Evolutionary conservation across 2,113 vertebrate species (phyloP).

Genomic region (Coregonus clupeaformis): DNA sequence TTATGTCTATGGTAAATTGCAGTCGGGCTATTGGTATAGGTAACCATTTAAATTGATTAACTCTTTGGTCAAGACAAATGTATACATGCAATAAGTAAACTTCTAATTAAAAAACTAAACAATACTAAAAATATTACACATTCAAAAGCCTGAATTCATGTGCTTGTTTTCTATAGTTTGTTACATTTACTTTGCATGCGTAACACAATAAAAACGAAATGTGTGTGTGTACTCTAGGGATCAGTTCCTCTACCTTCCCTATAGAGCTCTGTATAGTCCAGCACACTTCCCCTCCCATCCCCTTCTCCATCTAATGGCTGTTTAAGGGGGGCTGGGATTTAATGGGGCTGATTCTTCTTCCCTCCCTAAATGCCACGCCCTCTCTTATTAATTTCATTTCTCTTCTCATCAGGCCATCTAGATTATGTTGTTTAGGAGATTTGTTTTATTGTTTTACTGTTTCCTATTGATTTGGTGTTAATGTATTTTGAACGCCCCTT

Average conservation of each 20-base stretch:
- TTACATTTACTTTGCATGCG: neutral
- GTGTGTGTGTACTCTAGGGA: neutral
- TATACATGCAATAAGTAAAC: no score
- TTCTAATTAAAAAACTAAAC: neutral
- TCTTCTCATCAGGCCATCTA: slow-evolving; percentile 88
- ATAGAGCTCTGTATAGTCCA: neutral
- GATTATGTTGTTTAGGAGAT: slow-evolving; percentile 99
- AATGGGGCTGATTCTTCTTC: slow-evolving; percentile 89
- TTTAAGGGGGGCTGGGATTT: slow-evolving; percentile 68
- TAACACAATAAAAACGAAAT: neutral
- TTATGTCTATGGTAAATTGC: neutral
- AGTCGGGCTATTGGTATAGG: neutral
- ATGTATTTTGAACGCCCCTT: slow-evolving; percentile 99
- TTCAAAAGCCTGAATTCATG: neutral
- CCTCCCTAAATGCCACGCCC: slow-evolving; percentile 63
- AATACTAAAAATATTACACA: neutral
- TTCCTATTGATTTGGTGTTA: slow-evolving; percentile 99
- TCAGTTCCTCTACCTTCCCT: neutral
- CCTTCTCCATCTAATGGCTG: neutral
- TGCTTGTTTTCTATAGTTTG: neutral
- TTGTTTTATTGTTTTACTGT: slow-evolving; percentile 90
- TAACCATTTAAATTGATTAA: no score
- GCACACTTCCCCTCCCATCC: neutral
- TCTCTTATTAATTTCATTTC: slow-evolving; percentile 85
- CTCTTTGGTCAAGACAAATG: no score